Evolutionary conservation across 1,140 invertebrate species (phyloP).

Genomic region (Venustaconcha ellipsiformis): DNA sequence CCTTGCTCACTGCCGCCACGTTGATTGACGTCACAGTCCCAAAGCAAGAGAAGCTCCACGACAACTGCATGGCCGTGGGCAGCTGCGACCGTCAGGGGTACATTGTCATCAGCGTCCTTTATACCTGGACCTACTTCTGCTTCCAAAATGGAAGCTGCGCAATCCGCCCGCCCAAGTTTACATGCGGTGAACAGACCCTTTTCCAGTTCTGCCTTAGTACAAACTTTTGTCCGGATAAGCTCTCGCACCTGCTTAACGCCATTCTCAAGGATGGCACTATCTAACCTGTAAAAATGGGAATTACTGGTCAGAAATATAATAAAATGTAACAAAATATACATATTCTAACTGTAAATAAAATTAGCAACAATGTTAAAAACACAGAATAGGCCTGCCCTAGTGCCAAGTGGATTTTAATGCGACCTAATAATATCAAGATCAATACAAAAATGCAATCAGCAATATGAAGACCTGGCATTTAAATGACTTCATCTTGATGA

Average conservation of each 20-base stretch:
- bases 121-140: constrained; percentile 43
- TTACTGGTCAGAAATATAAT: no score
- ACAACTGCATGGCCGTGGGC: constrained; percentile 86
- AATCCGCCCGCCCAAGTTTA: constrained; percentile 35
- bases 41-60: constrained; percentile 82
- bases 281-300: constrained; percentile 29
- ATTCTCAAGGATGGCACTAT: constrained; percentile 26
- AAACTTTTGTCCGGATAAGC: constrained; percentile 17
- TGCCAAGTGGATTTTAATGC: no score
- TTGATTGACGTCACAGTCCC: constrained; percentile 72
- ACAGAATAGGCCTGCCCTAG: no score
- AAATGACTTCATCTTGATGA: no score
- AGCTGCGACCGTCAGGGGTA: constrained; percentile 86
- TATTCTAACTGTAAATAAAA: no score
- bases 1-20: constrained; percentile 53
- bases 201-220: constrained; percentile 28
- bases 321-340: no score
- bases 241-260: constrained; percentile 29
- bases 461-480: no score
- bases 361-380: no score
- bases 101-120: constrained; percentile 72
- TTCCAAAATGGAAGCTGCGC: constrained; percentile 44
- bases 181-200: constrained; percentile 40
- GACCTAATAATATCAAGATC: no score
- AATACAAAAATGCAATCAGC: no score